Evolutionary conservation across 2,888 invertebrate species (phyloP).

Genomic region (Caenorhabditis zanzibari): DNA sequence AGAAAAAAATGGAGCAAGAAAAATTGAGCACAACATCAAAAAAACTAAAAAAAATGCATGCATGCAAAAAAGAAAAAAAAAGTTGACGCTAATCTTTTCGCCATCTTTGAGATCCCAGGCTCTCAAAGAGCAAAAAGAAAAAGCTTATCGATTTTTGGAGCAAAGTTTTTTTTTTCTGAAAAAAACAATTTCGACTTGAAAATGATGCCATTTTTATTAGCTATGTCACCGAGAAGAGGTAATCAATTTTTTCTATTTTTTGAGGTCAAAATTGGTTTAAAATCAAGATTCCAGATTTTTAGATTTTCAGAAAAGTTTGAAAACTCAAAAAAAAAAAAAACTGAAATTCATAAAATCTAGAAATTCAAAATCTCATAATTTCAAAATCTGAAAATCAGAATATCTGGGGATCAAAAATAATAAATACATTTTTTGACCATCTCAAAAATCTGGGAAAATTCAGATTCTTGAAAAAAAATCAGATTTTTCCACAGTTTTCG

Average conservation of each 20-base stretch:
- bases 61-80: conserved; percentile 13
- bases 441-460: neutral
- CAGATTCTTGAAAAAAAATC: no score
- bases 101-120: conserved; percentile 1
- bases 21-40: no score
- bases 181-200: neutral
- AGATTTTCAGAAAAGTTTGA: neutral
- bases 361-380: no score
- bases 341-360: no score
- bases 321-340: no score
- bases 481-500: no score
- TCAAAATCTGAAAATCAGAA: no score
- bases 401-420: no score
- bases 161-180: neutral
- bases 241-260: neutral
- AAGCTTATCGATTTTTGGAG: conserved; percentile 31
- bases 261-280: no score
- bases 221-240: conserved; percentile 49
- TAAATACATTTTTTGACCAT: no score
- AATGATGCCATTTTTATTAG: conserved; percentile 55
- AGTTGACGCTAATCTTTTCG: conserved; percentile 3
- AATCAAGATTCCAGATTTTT: no score
- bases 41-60: neutral
- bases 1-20: no score
- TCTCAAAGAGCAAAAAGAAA: conserved; percentile 3